A percentile compares a stretch with the other conserved stretches of the same genome.
Evolutionary conservation across 2,113 vertebrate species (phyloP).

Genomic region (Carassius gibelio): DNA sequence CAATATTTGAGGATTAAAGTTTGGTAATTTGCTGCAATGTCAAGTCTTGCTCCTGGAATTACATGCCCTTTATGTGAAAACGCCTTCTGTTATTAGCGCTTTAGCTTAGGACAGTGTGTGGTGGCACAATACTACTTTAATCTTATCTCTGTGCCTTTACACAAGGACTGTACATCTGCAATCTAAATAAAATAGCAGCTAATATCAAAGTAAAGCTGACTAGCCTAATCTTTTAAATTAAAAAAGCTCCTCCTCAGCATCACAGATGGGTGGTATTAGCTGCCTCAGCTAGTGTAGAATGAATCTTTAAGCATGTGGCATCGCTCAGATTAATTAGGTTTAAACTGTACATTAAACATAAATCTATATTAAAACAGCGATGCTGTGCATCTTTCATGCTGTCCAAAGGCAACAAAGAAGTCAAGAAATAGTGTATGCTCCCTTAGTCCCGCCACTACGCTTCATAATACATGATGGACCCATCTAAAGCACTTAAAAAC

Average conservation of each 20-base stretch:
- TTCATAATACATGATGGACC: constrained; percentile 76
- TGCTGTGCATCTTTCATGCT: constrained; percentile 64
- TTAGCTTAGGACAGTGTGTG: constrained; percentile 59
- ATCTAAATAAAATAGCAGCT: constrained; percentile 72
- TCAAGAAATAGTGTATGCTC: constrained; percentile 12
- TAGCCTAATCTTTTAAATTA: constrained; percentile 73
- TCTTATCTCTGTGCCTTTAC: constrained; percentile 58
- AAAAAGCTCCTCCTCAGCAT: constrained; percentile 67
- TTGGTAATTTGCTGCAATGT: constrained; percentile 28
- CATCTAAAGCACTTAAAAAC: constrained; percentile 76
- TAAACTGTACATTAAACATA: constrained; percentile 71
- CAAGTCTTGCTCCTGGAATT: constrained; percentile 62
- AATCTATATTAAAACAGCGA: constrained; percentile 67
- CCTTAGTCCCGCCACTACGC: constrained; percentile 49
- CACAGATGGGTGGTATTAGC: constrained; percentile 73
- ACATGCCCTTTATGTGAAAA: constrained; percentile 58
- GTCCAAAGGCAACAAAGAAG: constrained; percentile 41
- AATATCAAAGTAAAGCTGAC: constrained; percentile 70
- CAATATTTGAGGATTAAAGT: constrained; percentile 66
- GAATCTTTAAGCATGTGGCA: constrained; percentile 69
- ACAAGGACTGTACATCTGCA: constrained; percentile 68
- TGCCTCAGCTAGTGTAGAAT: constrained; percentile 62
- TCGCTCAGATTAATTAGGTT: constrained; percentile 77
- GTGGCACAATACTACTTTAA: constrained; percentile 66
- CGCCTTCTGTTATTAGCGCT: constrained; percentile 65